Evolutionary conservation across 2,888 invertebrate genomes (phyloP).

Genomic region (Pecten maximus): DNA sequence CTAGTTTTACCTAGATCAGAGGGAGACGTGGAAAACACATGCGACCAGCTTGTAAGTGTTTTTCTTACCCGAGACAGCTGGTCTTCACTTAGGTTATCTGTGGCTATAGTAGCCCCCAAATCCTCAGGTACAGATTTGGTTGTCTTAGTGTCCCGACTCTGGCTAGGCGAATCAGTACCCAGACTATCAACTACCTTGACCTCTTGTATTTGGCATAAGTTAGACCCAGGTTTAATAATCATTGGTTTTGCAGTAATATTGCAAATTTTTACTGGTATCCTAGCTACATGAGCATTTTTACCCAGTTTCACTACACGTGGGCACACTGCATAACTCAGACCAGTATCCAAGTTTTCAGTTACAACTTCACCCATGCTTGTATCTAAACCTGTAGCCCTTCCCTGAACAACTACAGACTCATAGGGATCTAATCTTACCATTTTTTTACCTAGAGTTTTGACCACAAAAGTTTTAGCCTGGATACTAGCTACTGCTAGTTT

Average conservation of each 20-base stretch:
- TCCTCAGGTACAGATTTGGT: too few relatives aligned
- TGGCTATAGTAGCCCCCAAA: neutral
- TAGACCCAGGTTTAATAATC: neutral
- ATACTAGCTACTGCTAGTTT: too few relatives aligned
- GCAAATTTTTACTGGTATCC: constrained; percentile 21
- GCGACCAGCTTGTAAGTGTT: too few relatives aligned
- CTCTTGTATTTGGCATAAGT: constrained; percentile 34
- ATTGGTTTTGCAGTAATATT: constrained; percentile 41
- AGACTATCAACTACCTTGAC: constrained; percentile 21
- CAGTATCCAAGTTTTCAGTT: constrained; percentile 26
- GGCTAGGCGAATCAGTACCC: too few relatives aligned
- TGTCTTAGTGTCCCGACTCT: neutral
- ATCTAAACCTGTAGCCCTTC: constrained; percentile 38
- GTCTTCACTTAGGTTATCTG: too few relatives aligned
- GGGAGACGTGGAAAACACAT: constrained; percentile 37
- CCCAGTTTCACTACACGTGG: constrained; percentile 26
- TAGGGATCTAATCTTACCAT: constrained; percentile 37
- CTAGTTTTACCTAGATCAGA: constrained; percentile 35
- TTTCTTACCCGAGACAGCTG: too few relatives aligned
- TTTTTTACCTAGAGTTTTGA: constrained; percentile 6
- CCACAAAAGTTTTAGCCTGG: too few relatives aligned
- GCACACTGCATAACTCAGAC: neutral
- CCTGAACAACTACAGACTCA: constrained; percentile 33
- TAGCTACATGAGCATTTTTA: neutral
- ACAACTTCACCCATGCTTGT: constrained; percentile 46